phyloP scores from a whole-genome alignment of 2,113 vertebrate species.

The Circaetus cinerascens region DNA sequence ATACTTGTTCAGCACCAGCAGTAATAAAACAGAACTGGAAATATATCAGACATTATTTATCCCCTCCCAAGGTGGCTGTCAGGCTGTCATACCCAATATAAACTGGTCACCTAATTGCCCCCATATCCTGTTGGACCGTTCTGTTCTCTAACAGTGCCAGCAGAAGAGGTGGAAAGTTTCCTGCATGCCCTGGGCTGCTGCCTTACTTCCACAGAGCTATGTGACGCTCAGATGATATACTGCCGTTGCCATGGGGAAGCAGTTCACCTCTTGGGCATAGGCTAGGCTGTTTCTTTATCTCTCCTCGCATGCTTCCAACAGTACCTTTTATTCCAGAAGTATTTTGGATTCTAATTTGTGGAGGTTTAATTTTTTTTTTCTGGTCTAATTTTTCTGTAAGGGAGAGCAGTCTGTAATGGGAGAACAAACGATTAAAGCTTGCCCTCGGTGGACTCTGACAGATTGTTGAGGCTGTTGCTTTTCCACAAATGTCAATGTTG shows the following conservation, averaged over 20 bases:
- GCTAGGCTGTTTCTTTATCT: neutral
- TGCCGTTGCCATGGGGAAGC: neutral
- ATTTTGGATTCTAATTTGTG: neutral
- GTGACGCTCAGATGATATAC: fast-evolving
- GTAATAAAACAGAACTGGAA: neutral
- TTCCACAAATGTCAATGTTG: neutral
- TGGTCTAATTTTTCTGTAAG: neutral
- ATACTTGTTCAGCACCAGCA: neutral
- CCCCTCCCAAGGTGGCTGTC: neutral
- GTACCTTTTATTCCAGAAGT: neutral
- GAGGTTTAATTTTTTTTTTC: neutral
- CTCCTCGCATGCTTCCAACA: neutral
- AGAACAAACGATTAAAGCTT: neutral
- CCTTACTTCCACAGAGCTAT: neutral
- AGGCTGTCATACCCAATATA: neutral
- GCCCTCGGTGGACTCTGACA: neutral
- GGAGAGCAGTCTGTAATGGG: neutral
- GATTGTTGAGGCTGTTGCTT: neutral
- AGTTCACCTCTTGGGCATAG: neutral
- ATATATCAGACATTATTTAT: neutral
- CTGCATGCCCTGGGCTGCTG: neutral
- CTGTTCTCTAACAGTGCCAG: neutral
- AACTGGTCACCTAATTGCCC: neutral
- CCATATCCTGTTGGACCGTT: fast-evolving
- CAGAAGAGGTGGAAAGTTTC: neutral